phyloP scores from a whole-genome alignment of 2,797 vertebrate species.

The Enteromius mattozi region DNA sequence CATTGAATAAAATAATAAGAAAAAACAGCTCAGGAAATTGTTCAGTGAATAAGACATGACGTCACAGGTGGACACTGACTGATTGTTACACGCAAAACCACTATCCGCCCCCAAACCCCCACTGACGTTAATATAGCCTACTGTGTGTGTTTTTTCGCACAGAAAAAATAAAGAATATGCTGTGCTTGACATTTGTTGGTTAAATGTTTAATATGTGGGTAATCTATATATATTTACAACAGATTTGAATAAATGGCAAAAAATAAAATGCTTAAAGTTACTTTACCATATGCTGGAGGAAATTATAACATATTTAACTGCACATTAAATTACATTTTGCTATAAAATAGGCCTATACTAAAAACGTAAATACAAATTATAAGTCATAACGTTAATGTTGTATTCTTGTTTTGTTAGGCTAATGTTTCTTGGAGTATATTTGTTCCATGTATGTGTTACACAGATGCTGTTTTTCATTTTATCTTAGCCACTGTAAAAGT shows the following conservation, averaged over 20 bases:
- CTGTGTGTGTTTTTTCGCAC: neutral
- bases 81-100: constrained; percentile 18
- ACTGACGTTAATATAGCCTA: neutral
- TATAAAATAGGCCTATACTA: neutral
- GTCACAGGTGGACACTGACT: constrained; percentile 61
- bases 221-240: neutral
- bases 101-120: neutral
- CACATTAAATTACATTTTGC: neutral
- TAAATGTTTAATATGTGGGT: neutral
- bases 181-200: neutral
- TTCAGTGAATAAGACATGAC: constrained; percentile 62
- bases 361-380: neutral
- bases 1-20: constrained; percentile 34
- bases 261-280: neutral
- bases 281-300: neutral
- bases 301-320: neutral
- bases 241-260: neutral
- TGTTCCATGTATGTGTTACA: neutral
- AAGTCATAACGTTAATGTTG: neutral
- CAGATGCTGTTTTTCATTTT: neutral
- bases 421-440: neutral
- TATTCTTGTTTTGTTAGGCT: neutral
- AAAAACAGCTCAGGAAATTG: constrained; percentile 50
- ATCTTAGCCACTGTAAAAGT: neutral
- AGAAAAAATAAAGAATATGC: neutral